Evolutionary conservation across 2,888 invertebrate species (phyloP), one percentile per base, ranked within the genome.

Genomic region (Hirtodrosophila trivittata): DNA sequence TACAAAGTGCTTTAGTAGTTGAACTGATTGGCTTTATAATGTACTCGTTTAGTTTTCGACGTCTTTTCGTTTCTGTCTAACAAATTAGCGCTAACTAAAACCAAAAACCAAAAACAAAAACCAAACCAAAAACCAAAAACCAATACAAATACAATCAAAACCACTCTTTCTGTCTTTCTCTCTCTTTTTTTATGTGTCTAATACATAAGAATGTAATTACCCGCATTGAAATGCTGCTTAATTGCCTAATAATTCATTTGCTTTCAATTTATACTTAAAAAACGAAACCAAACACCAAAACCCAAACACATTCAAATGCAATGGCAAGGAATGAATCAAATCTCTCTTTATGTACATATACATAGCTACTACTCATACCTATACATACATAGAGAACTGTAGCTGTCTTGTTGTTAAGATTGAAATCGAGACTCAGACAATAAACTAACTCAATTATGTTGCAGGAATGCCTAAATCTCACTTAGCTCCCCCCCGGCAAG

Each of bases 1-100:
- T 28, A 39, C 14, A 49, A 69, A 72, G 59, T 63, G 82, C 81
- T 84, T 73, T 71, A 51, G 82, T 82, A 82, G 85, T 82, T 75
- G 57, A 66, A 75, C 69, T 66, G 69, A 82, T 82, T 82, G 81
- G 85, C 83, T 66, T 75, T 42, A 60, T 51, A 47, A 51, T 55
- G 41, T 67, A 66, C 41, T 55, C 55, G 67, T 71, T 57, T 63
- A 64, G 62, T 58, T 67, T 37, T 58, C 52, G 63, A 63, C 50
- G 59, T 49, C 41, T 70, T 63, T 60, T 59, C 16, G 47, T 64
- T 65, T 65, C 47, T 37, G 38, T 52, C 50, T 46, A 47, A 52
- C 33, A 65, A 65, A 62, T 51, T 67, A 72, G 57, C 32, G 46
- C 59, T 59, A 60, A 68, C 42, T 16, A 26, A 58, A 30, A 51